A percentile compares a stretch with the other conserved stretches of the same genome.
Conservation (phyloP, 2,888 invertebrate genomes). For the Baccha elongata region DNA sequence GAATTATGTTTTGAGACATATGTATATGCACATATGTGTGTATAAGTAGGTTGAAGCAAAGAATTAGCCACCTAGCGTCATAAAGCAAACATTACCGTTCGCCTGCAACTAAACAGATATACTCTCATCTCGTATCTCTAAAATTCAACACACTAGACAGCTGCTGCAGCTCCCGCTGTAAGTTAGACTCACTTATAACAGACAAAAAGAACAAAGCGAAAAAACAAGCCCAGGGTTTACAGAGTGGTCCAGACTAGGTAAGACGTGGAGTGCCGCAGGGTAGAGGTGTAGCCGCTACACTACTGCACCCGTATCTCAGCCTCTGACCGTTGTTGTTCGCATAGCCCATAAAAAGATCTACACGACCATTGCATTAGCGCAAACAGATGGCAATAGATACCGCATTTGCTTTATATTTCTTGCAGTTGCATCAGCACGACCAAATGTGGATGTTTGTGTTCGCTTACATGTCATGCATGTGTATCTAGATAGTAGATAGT, state of each 20-base stretch:
- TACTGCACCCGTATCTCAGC: constrained; percentile 69
- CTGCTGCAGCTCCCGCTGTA: constrained; percentile 17
- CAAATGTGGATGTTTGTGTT: constrained; percentile 13
- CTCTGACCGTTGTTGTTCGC: constrained; percentile 71
- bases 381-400: constrained; percentile 42
- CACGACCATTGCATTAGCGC: constrained; percentile 59
- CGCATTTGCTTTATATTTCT: neutral
- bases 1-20: constrained; percentile 53
- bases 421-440: neutral
- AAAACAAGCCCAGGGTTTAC: constrained; percentile 26
- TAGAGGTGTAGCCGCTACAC: constrained; percentile 12
- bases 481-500: constrained; percentile 42
- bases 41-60: constrained; percentile 60
- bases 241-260: constrained; percentile 37
- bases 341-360: constrained; percentile 62
- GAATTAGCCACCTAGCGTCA: constrained; percentile 61
- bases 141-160: constrained; percentile 20
- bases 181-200: constrained; percentile 16
- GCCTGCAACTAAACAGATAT: constrained; percentile 50
- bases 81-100: constrained; percentile 72
- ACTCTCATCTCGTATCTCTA: constrained; percentile 34
- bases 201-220: constrained; percentile 47
- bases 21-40: constrained; percentile 20
- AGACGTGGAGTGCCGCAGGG: constrained; percentile 8
- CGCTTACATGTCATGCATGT: constrained; percentile 30